Evolutionary conservation across 2,113 vertebrate species (phyloP), one percentile per base, ranked within the genome.

Genomic region (Sapayoa aenigma): DNA sequence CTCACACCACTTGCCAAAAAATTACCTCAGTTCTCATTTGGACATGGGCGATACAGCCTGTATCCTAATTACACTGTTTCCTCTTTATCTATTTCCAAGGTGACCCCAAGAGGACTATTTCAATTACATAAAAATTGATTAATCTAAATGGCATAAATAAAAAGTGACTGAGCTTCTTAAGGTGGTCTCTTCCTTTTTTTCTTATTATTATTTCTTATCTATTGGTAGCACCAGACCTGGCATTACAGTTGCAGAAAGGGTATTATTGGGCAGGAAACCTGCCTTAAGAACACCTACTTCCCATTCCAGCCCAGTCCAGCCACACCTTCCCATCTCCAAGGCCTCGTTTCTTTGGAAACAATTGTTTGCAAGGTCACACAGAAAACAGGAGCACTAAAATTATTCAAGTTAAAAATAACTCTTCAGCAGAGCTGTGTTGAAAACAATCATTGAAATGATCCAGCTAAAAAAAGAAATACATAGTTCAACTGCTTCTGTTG

Each of bases 331-430:
- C 47, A 65, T 65, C 24, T 22, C 73, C 42, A 84, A 81, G 30
- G 55, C 39, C 44, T 81, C 7, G 0, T 63, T 95, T 88, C 50
- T 94, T 88, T 71, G 41, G 46, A 76, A 49, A 74, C 39, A 69
- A 63, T 71, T 94, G 87, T 84, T 95, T 74, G 74, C 82, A 94
- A 94, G 75, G 67, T 75, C 74, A 90, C 35, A 55, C 2, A 24
- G 56, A 89, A 90, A 84, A 92, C 0, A 71, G 31, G 12, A 93
- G 10, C 56, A 33, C 68, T 84, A 30, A 67, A 74, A 81, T 81
- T 71, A 89, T 66, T 86, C 16, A 46, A 59, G 93, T 52, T 89
- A 87, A 91, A 87, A 96, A 94, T 81, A 95, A 78, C 35, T 22
- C 39, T 67, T 63, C 59, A 62, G 55, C 42, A 89, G 52, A 84